Evolutionary conservation across 2,888 invertebrate species (phyloP), one percentile per base, ranked within the genome.

Genomic region (Dioctria rufipes): DNA sequence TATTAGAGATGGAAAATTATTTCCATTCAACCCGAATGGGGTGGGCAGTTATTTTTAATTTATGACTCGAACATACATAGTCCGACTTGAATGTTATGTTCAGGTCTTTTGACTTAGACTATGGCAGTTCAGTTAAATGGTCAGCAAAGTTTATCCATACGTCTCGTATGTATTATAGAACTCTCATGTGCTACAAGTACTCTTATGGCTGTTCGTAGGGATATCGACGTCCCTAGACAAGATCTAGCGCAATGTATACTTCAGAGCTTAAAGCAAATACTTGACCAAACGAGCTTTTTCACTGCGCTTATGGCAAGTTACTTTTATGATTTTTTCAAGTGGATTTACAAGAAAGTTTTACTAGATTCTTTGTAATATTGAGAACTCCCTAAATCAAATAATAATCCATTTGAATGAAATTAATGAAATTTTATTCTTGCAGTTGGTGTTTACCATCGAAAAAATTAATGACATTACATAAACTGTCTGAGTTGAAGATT

Each of bases 11-110:
- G 51, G 51, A 51, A 51, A 51, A 51, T 11, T 51, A 51, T 51
- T 51, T 51, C 11, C 51, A 51, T 51, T 51, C 51, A 51, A 51
- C 8, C 51, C 51, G 11, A 11, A 51, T 11, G 51, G 51, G 51
- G 25, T 51, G 51, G 51, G 51, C 51, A 51, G 51, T 51, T 51
- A 51, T 51, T 51, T 51, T 51, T 51, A 51, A 51, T 51, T 51
- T 51, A 51, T 51, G 6, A 51, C 51, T 51, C 11, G 6, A 11
- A 51, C 51, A 11, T 51, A 51, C 51, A 11, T 51, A 51, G 51
- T 51, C 11, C 8, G 51, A 51, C 51, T 51, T 9, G 8, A 51
- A 11, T 51, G 51, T 11, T 51, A 6, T 51, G 11, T 51, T 51
- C 51, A 6, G 6, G 51, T 6, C 11, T 51, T 11, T 51, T 51